These are phyloP conservation scores for Gila orcuttii DNA, from an alignment of 2,113 vertebrate genomes.

Conservation along the genomic window DNA sequence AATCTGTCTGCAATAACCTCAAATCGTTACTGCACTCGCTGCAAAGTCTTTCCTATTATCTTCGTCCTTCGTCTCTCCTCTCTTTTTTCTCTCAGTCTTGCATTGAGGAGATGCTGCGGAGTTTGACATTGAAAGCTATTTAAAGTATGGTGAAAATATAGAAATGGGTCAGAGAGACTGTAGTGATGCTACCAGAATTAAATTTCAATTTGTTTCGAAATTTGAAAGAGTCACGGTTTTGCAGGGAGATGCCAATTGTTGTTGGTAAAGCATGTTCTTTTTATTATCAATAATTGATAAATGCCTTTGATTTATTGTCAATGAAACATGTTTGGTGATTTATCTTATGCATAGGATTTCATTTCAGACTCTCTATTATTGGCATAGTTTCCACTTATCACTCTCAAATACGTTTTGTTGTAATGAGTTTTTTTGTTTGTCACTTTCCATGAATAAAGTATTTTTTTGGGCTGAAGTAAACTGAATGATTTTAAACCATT, in stretches of 20 bases:
- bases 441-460: too few relatives aligned
- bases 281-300: neutral
- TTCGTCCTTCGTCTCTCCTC: conserved; percentile 35
- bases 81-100: conserved; percentile 32
- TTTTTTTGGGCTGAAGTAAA: neutral
- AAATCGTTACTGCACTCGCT: neutral
- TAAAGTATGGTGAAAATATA: conserved; percentile 69
- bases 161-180: conserved; percentile 75
- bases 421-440: too few relatives aligned
- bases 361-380: neutral
- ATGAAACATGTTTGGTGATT: neutral
- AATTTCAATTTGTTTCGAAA: conserved; percentile 41
- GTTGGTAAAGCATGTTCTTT: neutral
- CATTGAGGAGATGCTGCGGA: conserved; percentile 51
- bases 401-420: too few relatives aligned
- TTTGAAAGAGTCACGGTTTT: neutral
- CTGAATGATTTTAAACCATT: neutral
- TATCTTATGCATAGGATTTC: neutral
- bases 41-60: conserved; percentile 6
- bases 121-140: conserved; percentile 73
- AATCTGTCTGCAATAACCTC: neutral
- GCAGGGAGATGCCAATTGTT: neutral
- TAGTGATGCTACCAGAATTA: conserved; percentile 39
- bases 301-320: neutral
- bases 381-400: neutral